Base-by-base conservation (phyloP, 2,888 invertebrate species). In the Acleris holmiana region DNA sequence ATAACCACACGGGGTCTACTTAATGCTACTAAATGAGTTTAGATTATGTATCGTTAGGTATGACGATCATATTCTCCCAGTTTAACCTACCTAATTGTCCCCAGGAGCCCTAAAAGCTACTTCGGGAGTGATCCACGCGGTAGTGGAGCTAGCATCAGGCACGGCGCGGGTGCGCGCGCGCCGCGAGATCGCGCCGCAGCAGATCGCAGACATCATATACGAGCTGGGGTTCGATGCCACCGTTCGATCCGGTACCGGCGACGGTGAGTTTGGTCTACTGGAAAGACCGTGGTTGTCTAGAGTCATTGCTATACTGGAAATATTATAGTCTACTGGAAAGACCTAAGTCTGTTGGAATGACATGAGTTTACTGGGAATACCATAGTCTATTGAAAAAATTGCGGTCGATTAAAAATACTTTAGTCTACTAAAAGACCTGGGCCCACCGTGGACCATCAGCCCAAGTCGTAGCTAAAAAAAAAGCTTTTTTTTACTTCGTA, bases 161-260 rank as follows among this genome's bases (percentile, higher is more conserved):
- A 92, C 93, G 65, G 97, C 96, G 0, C 88, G 84, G 4, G 94
- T 97, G 23, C 89, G 93, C 17, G 96, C 94, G 82, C 83, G 92
- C 67, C 83, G 90, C 0, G 75, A 90, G 15, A 76, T 94, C 7
- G 91, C 92, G 4, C 89, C 95, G 0, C 86, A 89, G 8, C 86
- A 94, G 68, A 93, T 98, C 60, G 94, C 94, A 0, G 94, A 95
- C 64, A 93, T 93, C 61, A 95, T 98, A 47, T 95, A 96, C 73
- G 96, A 96, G 68, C 95, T 98, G 93, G 98, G 98, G 0, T 98
- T 97, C 78, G 95, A 95, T 58, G 95, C 96, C 0, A 59, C 71
- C 0, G 69, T 88, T 4, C 61, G 80, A 0, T 74, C 71, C 1
- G 76, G 79, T 0, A 76, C 82, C 35, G 82, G 78, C 0, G 68